Evolutionary conservation across 1,140 invertebrate genomes (phyloP), one percentile per base, ranked within the genome.

Genomic region (Capitella teleta): DNA sequence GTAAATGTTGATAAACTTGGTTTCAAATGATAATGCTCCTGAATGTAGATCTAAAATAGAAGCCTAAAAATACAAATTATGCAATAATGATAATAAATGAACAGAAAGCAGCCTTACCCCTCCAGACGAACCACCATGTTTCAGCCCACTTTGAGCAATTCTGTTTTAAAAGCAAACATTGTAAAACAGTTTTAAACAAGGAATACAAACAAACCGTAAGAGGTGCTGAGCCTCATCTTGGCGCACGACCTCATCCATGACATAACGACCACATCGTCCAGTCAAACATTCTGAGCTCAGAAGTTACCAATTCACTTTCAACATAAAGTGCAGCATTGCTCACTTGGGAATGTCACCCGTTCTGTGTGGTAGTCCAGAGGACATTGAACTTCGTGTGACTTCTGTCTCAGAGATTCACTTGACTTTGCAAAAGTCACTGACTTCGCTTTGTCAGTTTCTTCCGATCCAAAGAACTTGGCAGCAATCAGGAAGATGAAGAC

Each of bases 11-110:
- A 87, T 70, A 70, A 87, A 87, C 57, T 76, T 68, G 47, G 79
- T 75, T 37, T 80, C 81, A 62, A 81, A 79, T 8, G 85, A 87
- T n/a, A 91, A 61, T 25, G 85, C 84, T 26, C 87, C 86, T 40
- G 83, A 83, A 66, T 88, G 82, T 23, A 91, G 70, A 72, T 90
- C 86, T 47, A 91, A 70, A 51, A 87, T 85, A 41, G 83, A 84
- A 2, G 84, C 85, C 67, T 63, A 49, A 38, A 52, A 54, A 42
- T 12, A 30, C 21, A 42, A 6, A 47, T 21, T 14, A 28, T 18
- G 21, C 23, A 38, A 16, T 25, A 5, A 2, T 6, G 18, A 6
- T 12, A 47, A 3, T 49, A 40, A 36, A 12, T 19, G 18, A 14
- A 5, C 2, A 51, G 12, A 12, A 14, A 37, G 37, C 12, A 18